phyloP scores from a whole-genome alignment of 2,888 invertebrate genomes.

The Cephus runcator region DNA sequence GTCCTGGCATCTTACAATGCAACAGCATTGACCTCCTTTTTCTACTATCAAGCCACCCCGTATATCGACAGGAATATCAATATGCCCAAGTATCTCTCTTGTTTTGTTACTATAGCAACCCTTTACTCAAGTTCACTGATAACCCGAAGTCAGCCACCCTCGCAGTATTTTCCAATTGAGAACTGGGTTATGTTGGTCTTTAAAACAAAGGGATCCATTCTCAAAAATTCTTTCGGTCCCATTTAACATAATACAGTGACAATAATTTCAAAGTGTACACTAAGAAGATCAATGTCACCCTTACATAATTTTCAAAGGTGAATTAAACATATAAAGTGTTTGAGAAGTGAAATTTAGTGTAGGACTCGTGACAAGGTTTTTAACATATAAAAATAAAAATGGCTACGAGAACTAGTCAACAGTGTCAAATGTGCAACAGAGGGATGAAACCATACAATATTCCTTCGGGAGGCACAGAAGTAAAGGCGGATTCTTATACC shows the following conservation, averaged over 20 bases:
- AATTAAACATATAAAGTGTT: background rate
- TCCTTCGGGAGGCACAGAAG: slow-evolving; percentile 34
- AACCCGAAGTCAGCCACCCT: slow-evolving; percentile 1
- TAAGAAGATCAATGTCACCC: background rate
- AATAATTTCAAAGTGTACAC: background rate
- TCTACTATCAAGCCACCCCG: background rate
- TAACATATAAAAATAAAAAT: slow-evolving; percentile 30
- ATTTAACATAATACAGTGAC: background rate
- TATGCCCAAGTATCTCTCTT: slow-evolving; percentile 22
- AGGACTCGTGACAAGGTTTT: background rate
- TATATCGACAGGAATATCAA: slow-evolving; percentile 5
- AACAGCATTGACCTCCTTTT: background rate
- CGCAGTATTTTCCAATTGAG: background rate
- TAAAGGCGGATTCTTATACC: slow-evolving; percentile 45
- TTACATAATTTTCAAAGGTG: background rate
- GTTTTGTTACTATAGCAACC: slow-evolving; percentile 47
- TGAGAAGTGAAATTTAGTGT: background rate
- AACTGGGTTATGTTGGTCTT: slow-evolving; percentile 45
- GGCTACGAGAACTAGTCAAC: slow-evolving; percentile 47
- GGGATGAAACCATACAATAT: slow-evolving; percentile 49
- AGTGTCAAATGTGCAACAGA: slow-evolving; percentile 57
- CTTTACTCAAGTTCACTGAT: slow-evolving; percentile 9
- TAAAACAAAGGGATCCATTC: slow-evolving; percentile 7
- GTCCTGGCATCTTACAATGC: background rate
- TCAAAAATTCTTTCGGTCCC: background rate